These are phyloP conservation scores for Eurytemora carolleeae DNA, from an alignment of 1,140 invertebrate genomes.

Conservation along the genomic window DNA sequence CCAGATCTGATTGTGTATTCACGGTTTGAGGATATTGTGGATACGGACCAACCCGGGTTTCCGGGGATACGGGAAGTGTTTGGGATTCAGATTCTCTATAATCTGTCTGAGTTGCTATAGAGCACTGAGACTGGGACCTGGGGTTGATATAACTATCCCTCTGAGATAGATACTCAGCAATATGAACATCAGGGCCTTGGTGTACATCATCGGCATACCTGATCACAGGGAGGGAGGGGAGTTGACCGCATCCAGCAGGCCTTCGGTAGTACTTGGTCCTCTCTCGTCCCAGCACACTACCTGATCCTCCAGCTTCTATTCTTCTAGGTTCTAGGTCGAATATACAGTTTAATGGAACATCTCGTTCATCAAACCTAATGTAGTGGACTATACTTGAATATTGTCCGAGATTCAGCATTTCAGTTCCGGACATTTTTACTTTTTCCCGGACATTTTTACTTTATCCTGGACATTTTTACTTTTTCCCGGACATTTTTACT, in stretches of 20 bases:
- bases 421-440: too few relatives aligned
- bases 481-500: too few relatives aligned
- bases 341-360: too few relatives aligned
- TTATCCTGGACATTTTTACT: too few relatives aligned
- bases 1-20: too few relatives aligned
- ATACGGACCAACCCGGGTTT: too few relatives aligned
- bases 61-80: neutral
- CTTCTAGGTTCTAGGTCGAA: too few relatives aligned
- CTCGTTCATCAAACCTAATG: too few relatives aligned
- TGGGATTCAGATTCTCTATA: neutral
- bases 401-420: neutral
- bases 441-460: too few relatives aligned
- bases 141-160: neutral
- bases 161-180: neutral
- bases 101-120: neutral
- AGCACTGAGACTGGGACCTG: too few relatives aligned
- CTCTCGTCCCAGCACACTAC: neutral
- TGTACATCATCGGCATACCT: neutral
- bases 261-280: neutral
- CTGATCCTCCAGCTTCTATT: too few relatives aligned
- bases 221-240: neutral
- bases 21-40: too few relatives aligned
- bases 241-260: neutral
- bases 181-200: neutral
- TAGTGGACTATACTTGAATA: neutral